A percentile compares a stretch with the other conserved stretches of the same genome.
Conservation (phyloP, 37 sponge, comb jelly and placozoan species). For the Eunapius fragilis region DNA sequence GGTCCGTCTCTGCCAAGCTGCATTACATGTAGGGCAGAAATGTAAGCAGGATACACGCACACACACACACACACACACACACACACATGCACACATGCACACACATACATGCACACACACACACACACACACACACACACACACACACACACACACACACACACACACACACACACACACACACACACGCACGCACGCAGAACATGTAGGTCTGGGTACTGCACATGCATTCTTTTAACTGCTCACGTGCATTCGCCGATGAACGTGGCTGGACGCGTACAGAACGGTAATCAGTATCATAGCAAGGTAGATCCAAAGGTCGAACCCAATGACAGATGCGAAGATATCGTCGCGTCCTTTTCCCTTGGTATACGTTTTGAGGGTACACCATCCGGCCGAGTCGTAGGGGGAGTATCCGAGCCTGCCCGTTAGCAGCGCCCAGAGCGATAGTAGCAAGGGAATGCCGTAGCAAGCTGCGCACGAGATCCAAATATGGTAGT, state of each 20-base stretch:
- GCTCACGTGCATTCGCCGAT: neutral
- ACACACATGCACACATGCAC: neutral
- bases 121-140: no score
- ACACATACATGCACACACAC: neutral
- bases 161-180: neutral
- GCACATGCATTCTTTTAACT: neutral
- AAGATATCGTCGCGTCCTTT: neutral
- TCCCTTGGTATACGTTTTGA: neutral
- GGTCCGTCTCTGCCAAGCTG: neutral
- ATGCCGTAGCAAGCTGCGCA: constrained; percentile 52
- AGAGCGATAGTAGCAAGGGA: constrained; percentile 35
- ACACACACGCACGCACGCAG: no score
- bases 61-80: no score
- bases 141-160: neutral
- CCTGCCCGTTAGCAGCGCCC: constrained; percentile 24
- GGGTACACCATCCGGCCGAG: constrained; percentile 75
- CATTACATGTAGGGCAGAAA: neutral
- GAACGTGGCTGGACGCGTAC: constrained; percentile 30
- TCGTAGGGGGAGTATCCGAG: constrained; percentile 66
- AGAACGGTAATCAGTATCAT: constrained; percentile 46
- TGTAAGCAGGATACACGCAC: no score
- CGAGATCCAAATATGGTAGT: neutral
- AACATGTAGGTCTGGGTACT: no score
- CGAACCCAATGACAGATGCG: constrained; percentile 38
- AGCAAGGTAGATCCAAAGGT: constrained; percentile 67